Evolutionary conservation across 2,888 invertebrate species (phyloP).

Genomic region (Acronicta alni): DNA sequence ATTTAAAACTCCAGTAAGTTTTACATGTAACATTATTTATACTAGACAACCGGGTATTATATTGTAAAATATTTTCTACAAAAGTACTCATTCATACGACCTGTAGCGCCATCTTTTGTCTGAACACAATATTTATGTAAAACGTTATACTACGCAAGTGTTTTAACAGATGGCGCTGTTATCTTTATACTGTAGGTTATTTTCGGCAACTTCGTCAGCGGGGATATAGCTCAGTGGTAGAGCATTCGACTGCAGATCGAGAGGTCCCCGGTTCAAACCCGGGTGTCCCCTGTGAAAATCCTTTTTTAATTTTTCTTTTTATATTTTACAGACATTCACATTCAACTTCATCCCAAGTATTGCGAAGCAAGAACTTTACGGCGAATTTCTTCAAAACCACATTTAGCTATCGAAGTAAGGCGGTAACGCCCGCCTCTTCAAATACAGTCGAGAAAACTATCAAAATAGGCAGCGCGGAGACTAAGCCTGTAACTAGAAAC

Average conservation of each 20-base stretch:
- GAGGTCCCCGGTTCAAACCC: conserved; percentile 89
- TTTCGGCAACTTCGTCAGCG: conserved; percentile 50
- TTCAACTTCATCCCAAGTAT: conserved; percentile 51
- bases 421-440: conserved; percentile 74
- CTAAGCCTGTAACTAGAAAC: conserved; percentile 85
- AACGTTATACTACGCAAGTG: not conserved
- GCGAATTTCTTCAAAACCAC: conserved; percentile 86
- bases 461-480: conserved; percentile 88
- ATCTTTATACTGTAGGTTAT: conserved; percentile 43
- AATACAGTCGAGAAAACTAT: conserved; percentile 73
- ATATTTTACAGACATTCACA: conserved; percentile 68
- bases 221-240: conserved; percentile 89
- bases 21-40: too few species aligned
- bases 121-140: conserved; percentile 22
- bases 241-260: conserved; percentile 89
- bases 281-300: conserved; percentile 81
- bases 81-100: not conserved
- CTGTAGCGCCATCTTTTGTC: conserved; percentile 72
- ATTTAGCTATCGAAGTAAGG: conserved; percentile 85
- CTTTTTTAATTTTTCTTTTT: conserved; percentile 36
- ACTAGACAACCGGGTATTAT: too few species aligned
- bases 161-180: conserved; percentile 60
- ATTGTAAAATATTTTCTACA: too few species aligned
- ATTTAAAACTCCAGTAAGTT: conserved; percentile 78
- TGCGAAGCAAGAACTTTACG: conserved; percentile 71